Evolutionary conservation across 2,113 vertebrate genomes (phyloP), one percentile per base, ranked within the genome.

Genomic region (Neotoma lepida): DNA sequence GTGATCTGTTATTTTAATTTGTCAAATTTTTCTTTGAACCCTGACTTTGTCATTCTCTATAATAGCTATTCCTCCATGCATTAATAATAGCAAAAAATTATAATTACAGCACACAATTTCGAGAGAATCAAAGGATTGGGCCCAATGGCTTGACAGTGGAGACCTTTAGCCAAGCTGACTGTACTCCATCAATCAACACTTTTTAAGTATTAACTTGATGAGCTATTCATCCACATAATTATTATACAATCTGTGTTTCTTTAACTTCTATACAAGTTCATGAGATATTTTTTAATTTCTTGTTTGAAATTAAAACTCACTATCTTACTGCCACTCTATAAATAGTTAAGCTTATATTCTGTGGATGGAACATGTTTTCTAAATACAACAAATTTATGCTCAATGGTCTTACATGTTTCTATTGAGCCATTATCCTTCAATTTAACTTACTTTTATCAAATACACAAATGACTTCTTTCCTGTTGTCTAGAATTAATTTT

Each of bases 1-100:
- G 49, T 68, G 77, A 91, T 64, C 91, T 76, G 68, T 96, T 92
- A 70, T 82, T 95, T 96, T 87, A 76, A 88, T 64, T 78, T 90
- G 73, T 63, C 88, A 84, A 64, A 33, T 17, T 54, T 88, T 41
- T 85, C 26, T 77, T 33, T 88, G 46, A 86, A 66, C 89, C 73
- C 41, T 91, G n/a, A 63, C 56, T 93, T 77, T 93, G 26, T 49
- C 66, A 44, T 87, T 30, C n/a, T 88, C 70, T 61, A 0, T 78
- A 91, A 87, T 63, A 93, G 49, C 24, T 64, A 58, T 5, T 63
- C 26, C 85, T 76, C 81, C 41, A 46, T 41, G 61, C 86, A 90
- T 54, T 88, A 44, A 70, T 61, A 85, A 74, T 22, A 63, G 81
- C 41, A 88, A 70, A 89, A 90, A 87, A 70, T 63, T 82, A 78